These are phyloP conservation scores for Botia almorhae DNA, from an alignment of 2,797 vertebrate species.

Conservation along the genomic window DNA sequence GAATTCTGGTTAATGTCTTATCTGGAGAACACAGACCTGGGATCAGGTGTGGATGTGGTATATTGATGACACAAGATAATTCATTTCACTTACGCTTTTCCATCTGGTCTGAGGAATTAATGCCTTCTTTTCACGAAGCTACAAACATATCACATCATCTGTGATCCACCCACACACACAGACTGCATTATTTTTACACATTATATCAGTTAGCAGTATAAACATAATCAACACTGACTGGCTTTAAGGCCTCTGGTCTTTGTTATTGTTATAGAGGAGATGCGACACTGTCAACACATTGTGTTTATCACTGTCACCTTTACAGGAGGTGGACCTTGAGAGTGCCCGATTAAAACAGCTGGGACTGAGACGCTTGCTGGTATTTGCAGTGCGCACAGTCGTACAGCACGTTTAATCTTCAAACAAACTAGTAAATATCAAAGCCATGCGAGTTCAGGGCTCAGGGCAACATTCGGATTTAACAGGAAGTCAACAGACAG, in stretches of 20 bases:
- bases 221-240: conserved; percentile 48
- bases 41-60: not conserved
- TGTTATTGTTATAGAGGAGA: conserved; percentile 20
- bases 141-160: not conserved
- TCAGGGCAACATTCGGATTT: conserved; percentile 38
- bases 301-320: conserved; percentile 23
- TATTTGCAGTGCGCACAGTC: conserved; percentile 22
- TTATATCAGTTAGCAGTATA: conserved; percentile 37
- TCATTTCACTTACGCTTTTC: conserved; percentile 31
- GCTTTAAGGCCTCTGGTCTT: conserved; percentile 27
- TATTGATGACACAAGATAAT: not conserved
- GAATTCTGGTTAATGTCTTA: too few species aligned
- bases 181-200: conserved; percentile 4
- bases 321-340: not conserved
- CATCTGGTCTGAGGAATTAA: conserved; percentile 11
- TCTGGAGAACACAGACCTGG: too few species aligned
- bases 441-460: conserved; percentile 20
- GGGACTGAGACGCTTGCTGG: not conserved
- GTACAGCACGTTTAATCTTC: conserved; percentile 11
- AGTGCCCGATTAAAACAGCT: not conserved
- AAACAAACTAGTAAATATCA: conserved; percentile 51
- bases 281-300: conserved; percentile 24
- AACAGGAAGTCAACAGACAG: not conserved
- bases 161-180: not conserved
- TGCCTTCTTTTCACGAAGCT: conserved; percentile 4